A percentile compares a stretch with the other conserved stretches of the same genome.
phyloP scores from a whole-genome alignment of 2,888 invertebrate genomes.

The Limenitis camilla region DNA sequence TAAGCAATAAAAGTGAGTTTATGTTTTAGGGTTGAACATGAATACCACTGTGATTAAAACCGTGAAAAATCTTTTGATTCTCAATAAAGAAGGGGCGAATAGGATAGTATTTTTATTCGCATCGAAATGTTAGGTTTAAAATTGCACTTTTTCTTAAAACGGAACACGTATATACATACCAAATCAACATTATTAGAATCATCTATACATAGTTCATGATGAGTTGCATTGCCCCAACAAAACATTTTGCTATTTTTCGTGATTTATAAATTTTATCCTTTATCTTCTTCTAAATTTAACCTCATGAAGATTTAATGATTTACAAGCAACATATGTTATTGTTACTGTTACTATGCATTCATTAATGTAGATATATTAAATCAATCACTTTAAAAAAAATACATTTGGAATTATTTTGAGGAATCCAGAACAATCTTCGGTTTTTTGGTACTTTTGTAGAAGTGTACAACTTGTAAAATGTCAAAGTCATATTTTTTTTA shows the following conservation, averaged over 20 bases:
- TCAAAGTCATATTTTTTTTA: too few species aligned
- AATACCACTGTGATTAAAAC: too few species aligned
- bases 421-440: slow-evolving; percentile 38
- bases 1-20: too few species aligned
- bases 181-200: slow-evolving; percentile 50
- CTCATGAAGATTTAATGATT: slow-evolving; percentile 6
- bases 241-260: slow-evolving; percentile 50
- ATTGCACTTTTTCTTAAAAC: neutral
- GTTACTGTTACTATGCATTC: slow-evolving; percentile 24
- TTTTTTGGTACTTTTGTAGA: slow-evolving; percentile 21
- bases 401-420: slow-evolving; percentile 17
- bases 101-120: neutral
- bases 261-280: slow-evolving; percentile 27
- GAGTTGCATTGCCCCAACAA: slow-evolving; percentile 71
- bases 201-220: slow-evolving; percentile 66
- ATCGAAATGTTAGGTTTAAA: neutral
- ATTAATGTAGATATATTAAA: slow-evolving; percentile 11
- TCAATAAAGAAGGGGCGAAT: neutral
- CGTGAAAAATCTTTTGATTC: neutral
- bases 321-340: slow-evolving; percentile 2
- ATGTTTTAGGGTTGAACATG: too few species aligned
- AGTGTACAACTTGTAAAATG: too few species aligned
- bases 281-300: slow-evolving; percentile 35
- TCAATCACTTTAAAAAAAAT: slow-evolving; percentile 15
- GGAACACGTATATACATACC: slow-evolving; percentile 35